phyloP scores from a whole-genome alignment of 2,797 vertebrate species.

The Melopsittacus undulatus region DNA sequence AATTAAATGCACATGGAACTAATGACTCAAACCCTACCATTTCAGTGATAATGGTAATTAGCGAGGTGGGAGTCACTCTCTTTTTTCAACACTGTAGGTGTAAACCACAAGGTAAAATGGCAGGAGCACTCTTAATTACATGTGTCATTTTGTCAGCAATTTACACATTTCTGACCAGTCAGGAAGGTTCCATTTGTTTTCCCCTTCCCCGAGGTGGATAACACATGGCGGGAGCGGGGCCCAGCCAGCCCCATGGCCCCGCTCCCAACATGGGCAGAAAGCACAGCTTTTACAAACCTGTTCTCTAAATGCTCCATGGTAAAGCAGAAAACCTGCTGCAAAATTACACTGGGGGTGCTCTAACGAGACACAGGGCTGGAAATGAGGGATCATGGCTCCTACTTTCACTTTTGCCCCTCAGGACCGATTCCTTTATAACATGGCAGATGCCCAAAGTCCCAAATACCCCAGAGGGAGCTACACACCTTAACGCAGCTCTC shows the following conservation, averaged over 20 bases:
- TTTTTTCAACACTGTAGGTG: conserved; percentile 90
- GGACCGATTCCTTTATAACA: fast-evolving
- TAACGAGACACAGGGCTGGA: neutral
- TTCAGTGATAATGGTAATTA: conserved; percentile 99
- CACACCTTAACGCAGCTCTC: neutral
- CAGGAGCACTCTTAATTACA: conserved; percentile 96
- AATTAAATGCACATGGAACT: conserved; percentile 99
- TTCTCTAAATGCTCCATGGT: neutral
- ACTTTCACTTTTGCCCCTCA: neutral
- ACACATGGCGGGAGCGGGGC: conserved; percentile 3
- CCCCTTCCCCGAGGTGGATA: conserved; percentile 54
- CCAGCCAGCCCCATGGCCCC: neutral
- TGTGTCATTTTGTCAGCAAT: conserved; percentile 95
- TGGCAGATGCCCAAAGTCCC: neutral
- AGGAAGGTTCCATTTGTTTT: conserved; percentile 84
- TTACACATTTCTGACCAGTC: conserved; percentile 94
- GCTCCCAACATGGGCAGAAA: neutral
- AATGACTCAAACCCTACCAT: conserved; percentile 99
- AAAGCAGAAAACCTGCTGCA: neutral
- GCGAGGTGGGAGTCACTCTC: conserved; percentile 95
- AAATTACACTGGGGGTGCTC: neutral
- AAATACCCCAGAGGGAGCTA: neutral
- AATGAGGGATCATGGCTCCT: neutral
- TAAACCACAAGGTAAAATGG: conserved; percentile 91
- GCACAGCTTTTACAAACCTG: neutral